These are phyloP conservation scores for Pachypeltis micranthus DNA, from an alignment of 1,140 invertebrate genomes.

Conservation along the genomic window DNA sequence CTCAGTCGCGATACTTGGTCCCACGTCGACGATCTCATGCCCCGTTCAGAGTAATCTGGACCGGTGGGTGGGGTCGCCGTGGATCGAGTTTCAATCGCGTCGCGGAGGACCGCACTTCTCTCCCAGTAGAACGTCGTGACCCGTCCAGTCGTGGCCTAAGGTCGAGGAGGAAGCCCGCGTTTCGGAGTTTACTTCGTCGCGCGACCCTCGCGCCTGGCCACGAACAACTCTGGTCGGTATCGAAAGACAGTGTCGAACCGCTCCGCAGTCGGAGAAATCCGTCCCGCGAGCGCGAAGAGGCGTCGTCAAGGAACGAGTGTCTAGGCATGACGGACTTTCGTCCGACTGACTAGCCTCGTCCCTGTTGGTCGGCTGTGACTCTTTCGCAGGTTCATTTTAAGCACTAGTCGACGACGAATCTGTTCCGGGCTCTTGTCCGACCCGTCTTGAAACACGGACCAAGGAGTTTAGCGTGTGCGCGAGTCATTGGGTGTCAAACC, in stretches of 20 bases:
- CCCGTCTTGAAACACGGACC: too few relatives aligned
- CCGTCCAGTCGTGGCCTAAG: constrained; percentile 33
- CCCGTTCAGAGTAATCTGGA: not conserved
- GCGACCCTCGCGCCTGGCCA: constrained; percentile 9
- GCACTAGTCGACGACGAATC: too few relatives aligned
- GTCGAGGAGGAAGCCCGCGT: constrained; percentile 29
- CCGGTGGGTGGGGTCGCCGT: not conserved
- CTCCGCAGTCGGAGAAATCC: constrained; percentile 8
- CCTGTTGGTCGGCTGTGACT: too few relatives aligned
- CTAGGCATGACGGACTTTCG: too few relatives aligned
- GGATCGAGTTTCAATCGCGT: not conserved
- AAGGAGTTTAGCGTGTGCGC: too few relatives aligned
- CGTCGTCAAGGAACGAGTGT: too few relatives aligned
- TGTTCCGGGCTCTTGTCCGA: too few relatives aligned
- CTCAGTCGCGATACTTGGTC: constrained; percentile 27
- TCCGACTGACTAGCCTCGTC: too few relatives aligned
- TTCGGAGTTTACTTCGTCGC: constrained; percentile 27
- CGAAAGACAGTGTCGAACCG: constrained; percentile 19
- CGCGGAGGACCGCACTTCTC: constrained; percentile 18
- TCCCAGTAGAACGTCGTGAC: constrained; percentile 35
- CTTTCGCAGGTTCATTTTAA: too few relatives aligned
- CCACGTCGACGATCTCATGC: constrained; percentile 22
- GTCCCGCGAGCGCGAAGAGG: not conserved
- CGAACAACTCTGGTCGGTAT: constrained; percentile 11
- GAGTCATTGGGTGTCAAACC: too few relatives aligned